These are phyloP conservation scores for Catostylus mosaicus DNA, from an alignment of 30 jellyfish, hydroid and myxozoan species.

Conservation along the genomic window DNA sequence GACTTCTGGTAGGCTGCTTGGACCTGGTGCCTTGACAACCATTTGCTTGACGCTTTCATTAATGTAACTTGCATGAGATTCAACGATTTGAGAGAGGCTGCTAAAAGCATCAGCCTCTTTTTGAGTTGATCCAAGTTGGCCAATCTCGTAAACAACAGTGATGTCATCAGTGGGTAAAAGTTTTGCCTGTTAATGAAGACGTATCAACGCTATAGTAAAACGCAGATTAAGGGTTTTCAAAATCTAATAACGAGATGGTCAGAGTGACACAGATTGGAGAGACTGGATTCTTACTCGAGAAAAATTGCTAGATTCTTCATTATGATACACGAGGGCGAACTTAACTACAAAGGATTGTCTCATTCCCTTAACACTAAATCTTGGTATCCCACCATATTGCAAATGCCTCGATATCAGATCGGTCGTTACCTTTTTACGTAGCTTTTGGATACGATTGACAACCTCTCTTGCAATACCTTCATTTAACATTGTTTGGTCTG, in stretches of 20 bases:
- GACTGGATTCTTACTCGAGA: too few species aligned
- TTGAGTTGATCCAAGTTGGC: slow-evolving; percentile 43
- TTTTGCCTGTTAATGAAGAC: slow-evolving; percentile 85
- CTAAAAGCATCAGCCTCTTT: slow-evolving; percentile 58
- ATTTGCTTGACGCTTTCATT: slow-evolving; percentile 89
- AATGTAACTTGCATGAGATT: slow-evolving; percentile 74
- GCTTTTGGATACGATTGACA: slow-evolving; percentile 93
- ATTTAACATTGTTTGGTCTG: slow-evolving; percentile 83
- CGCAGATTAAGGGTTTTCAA: too few species aligned
- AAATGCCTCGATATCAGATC: not conserved
- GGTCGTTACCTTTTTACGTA: slow-evolving; percentile 89
- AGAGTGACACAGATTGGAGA: too few species aligned
- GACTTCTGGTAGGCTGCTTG: slow-evolving; percentile 74
- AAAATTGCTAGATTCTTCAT: too few species aligned
- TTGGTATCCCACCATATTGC: too few species aligned
- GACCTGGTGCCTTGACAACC: slow-evolving; percentile 65
- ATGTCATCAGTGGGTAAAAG: slow-evolving; percentile 98
- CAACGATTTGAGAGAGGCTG: slow-evolving; percentile 58
- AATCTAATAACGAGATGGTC: too few species aligned
- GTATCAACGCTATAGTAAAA: too few species aligned
- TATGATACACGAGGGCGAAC: too few species aligned
- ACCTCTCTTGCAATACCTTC: slow-evolving; percentile 99
- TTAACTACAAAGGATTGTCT: too few species aligned
- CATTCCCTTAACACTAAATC: too few species aligned
- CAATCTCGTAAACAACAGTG: slow-evolving; percentile 79